A percentile compares a stretch with the other conserved stretches of the same genome.
Evolutionary conservation across 2,797 vertebrate species (phyloP).

Genomic region (Megaceryle alcyon): DNA sequence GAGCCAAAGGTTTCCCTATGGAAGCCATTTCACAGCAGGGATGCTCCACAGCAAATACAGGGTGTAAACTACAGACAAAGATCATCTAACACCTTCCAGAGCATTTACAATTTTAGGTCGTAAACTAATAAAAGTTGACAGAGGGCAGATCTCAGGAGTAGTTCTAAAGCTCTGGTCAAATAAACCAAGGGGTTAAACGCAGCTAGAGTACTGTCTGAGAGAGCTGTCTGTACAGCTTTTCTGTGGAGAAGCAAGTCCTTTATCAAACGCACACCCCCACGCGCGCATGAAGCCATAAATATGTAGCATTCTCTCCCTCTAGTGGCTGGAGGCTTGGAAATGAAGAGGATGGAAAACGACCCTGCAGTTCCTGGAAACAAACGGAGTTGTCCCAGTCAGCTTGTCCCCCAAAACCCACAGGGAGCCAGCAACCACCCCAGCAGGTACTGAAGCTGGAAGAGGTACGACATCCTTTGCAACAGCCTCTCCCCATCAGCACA

Average conservation of each 20-base stretch:
- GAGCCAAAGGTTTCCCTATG: neutral
- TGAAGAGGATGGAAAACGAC: neutral
- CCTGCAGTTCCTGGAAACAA: neutral
- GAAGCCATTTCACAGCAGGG: slow-evolving; percentile 1
- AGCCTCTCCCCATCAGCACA: neutral
- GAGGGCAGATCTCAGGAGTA: neutral
- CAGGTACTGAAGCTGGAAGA: neutral
- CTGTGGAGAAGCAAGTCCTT: neutral
- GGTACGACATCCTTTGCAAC: neutral
- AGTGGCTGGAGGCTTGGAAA: slow-evolving; percentile 53
- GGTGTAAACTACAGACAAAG: neutral
- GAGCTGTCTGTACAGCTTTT: neutral
- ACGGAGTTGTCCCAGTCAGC: neutral
- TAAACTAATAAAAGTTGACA: neutral
- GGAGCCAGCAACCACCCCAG: neutral
- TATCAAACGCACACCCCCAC: neutral
- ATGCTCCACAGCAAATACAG: neutral
- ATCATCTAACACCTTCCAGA: neutral
- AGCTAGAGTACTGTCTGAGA: neutral
- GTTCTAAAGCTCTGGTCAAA: neutral
- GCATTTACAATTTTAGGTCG: neutral
- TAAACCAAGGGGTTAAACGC: neutral
- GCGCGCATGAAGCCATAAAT: neutral
- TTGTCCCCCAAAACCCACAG: neutral
- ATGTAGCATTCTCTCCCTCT: slow-evolving; percentile 53